These are phyloP conservation scores for Cynocephalus volans DNA, from an alignment of 2,113 vertebrate species.

Conservation along the genomic window DNA sequence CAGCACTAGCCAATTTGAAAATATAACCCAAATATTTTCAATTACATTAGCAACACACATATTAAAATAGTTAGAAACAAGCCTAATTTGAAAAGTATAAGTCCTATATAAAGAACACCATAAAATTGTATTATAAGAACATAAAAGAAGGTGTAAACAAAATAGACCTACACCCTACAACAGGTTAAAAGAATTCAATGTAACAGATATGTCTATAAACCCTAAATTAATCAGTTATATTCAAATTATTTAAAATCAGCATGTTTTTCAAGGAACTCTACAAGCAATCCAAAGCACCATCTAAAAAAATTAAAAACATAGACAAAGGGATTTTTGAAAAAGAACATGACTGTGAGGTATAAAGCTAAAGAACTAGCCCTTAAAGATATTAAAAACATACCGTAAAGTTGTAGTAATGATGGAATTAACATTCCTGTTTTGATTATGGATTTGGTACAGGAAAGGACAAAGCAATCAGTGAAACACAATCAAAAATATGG, in stretches of 20 bases:
- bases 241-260: neutral
- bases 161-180: neutral
- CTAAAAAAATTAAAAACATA: constrained; percentile 5
- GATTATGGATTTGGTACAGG: neutral
- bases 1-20: neutral
- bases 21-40: neutral
- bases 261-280: neutral
- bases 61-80: neutral
- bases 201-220: neutral
- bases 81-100: neutral
- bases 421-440: neutral
- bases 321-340: neutral
- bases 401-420: neutral
- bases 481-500: neutral
- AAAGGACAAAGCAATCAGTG: neutral
- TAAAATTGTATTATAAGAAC: neutral
- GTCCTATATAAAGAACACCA: neutral
- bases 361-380: neutral
- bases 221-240: neutral
- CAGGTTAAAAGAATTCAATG: neutral
- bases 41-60: neutral
- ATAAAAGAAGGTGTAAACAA: neutral
- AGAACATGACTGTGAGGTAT: neutral
- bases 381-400: neutral
- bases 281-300: neutral